Evolutionary conservation across 2,888 invertebrate species (phyloP).

Genomic region (Nymphalis urticae): DNA sequence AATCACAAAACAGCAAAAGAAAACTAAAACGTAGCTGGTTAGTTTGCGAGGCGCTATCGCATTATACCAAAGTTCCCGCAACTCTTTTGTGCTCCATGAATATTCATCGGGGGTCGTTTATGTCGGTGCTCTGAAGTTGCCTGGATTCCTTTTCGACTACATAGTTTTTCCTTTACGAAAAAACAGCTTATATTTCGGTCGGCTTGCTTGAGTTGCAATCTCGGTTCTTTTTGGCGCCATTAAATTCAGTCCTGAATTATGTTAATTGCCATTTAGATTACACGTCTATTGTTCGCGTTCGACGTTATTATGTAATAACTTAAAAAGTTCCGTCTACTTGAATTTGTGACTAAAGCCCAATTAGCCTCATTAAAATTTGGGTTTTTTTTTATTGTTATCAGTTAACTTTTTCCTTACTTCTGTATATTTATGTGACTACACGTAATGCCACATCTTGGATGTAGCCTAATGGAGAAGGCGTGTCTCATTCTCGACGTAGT

Average conservation of each 20-base stretch:
- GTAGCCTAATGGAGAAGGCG: constrained; percentile 28
- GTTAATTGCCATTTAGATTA: constrained; percentile 19
- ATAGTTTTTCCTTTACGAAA: constrained; percentile 20
- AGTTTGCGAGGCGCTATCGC: constrained; percentile 24
- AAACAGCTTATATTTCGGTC: constrained; percentile 21
- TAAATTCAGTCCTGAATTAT: constrained; percentile 16
- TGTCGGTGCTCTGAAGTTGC: constrained; percentile 31
- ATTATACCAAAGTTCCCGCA: constrained; percentile 28
- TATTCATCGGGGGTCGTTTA: constrained; percentile 35
- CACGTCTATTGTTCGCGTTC: constrained; percentile 4
- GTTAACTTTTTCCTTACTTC: neutral
- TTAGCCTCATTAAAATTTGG: neutral
- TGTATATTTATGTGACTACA: constrained; percentile 15
- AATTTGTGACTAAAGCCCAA: neutral
- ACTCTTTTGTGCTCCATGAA: constrained; percentile 36
- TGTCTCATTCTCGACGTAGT: constrained; percentile 24
- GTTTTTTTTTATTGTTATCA: neutral
- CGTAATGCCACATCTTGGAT: constrained; percentile 14
- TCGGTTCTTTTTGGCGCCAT: constrained; percentile 15
- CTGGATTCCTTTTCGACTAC: constrained; percentile 19
- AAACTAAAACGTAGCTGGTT: constrained; percentile 11
- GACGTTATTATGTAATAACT: neutral
- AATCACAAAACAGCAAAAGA: constrained; percentile 1
- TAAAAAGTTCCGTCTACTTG: neutral
- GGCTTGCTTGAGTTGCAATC: constrained; percentile 19